Conservation (phyloP, 2,888 invertebrate genomes). For the Spialia ferax region DNA sequence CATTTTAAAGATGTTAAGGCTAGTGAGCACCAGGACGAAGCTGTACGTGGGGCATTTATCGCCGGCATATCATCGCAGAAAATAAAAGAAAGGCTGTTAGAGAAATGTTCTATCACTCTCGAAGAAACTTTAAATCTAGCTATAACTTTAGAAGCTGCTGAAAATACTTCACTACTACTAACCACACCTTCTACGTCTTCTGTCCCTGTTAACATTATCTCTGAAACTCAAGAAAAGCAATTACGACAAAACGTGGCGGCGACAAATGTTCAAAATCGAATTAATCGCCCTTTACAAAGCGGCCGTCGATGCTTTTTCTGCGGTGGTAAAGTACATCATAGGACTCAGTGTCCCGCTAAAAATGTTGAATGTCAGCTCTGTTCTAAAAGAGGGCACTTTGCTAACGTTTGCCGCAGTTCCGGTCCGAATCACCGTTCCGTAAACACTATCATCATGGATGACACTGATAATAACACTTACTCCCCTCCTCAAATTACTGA, state of each 20-base stretch:
- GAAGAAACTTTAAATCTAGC: background rate
- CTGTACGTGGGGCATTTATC: background rate
- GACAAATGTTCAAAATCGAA: background rate
- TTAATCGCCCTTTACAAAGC: background rate
- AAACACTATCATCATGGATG: background rate
- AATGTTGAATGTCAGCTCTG: background rate
- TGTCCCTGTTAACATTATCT: background rate
- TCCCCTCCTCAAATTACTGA: background rate
- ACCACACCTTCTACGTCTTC: slow-evolving; percentile 3
- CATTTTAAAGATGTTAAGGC: background rate
- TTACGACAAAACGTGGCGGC: background rate
- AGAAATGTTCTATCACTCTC: slow-evolving; percentile 1
- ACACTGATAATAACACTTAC: background rate
- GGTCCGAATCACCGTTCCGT: background rate
- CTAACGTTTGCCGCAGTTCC: slow-evolving; percentile 6
- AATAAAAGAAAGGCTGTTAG: slow-evolving; percentile 10
- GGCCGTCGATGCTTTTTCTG: slow-evolving; percentile 9
- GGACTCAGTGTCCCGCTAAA: slow-evolving; percentile 5
- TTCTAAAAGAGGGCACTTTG: background rate
- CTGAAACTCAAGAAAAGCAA: background rate
- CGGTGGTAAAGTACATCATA: slow-evolving; percentile 7
- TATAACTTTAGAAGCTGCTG: slow-evolving; percentile 2
- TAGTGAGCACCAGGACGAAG: background rate
- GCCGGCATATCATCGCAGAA: background rate
- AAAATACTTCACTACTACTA: background rate